These are phyloP conservation scores for Neodiprion lecontei DNA, from an alignment of 1,140 invertebrate species.

Conservation along the genomic window DNA sequence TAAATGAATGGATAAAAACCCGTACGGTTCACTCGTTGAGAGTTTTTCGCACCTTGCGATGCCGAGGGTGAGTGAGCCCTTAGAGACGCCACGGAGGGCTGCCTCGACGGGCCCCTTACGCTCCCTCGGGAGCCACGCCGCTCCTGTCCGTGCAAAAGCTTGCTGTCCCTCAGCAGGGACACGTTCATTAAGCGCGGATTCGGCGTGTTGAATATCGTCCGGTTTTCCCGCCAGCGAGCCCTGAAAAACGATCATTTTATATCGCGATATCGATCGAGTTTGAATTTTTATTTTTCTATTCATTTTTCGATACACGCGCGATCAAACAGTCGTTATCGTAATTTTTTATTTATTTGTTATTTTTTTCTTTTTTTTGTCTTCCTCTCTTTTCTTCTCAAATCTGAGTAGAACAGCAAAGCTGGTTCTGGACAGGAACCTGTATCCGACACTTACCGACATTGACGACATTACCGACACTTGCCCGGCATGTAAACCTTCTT, in stretches of 20 bases:
- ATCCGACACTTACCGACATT: no score
- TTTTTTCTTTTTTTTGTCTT: slow-evolving; percentile 4
- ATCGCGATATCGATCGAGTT: slow-evolving; percentile 16
- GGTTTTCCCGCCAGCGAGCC: slow-evolving; percentile 88
- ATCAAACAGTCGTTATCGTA: background rate
- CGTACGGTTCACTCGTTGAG: slow-evolving; percentile 61
- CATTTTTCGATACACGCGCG: background rate
- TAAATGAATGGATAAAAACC: slow-evolving; percentile 62
- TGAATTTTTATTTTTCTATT: background rate
- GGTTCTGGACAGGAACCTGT: no score
- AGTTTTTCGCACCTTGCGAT: slow-evolving; percentile 75
- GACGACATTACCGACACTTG: no score
- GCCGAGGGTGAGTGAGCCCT: slow-evolving; percentile 79
- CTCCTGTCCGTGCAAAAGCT: slow-evolving; percentile 78
- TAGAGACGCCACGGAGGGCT: slow-evolving; percentile 82
- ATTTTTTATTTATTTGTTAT: slow-evolving; percentile 19
- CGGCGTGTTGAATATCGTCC: slow-evolving; percentile 94
- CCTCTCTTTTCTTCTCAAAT: no score
- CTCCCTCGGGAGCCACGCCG: slow-evolving; percentile 79
- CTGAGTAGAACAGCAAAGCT: no score
- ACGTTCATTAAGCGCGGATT: slow-evolving; percentile 90
- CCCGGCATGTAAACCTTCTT: no score
- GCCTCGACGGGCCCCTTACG: slow-evolving; percentile 76
- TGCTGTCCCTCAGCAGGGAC: slow-evolving; percentile 81
- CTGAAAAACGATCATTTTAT: slow-evolving; percentile 63